Evolutionary conservation across 1,140 invertebrate genomes (phyloP).

Genomic region (Latrodectus geometricus): DNA sequence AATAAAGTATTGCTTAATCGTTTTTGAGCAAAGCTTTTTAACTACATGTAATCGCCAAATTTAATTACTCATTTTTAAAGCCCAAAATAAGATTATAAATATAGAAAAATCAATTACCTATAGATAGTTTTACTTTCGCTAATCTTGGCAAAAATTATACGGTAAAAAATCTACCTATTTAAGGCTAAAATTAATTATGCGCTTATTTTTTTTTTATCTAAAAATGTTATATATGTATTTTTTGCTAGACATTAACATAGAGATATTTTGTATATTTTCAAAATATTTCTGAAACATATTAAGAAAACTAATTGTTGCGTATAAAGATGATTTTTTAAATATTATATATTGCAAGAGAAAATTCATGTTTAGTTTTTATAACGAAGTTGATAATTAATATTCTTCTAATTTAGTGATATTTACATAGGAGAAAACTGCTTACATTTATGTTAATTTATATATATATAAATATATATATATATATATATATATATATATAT

Average conservation of each 20-base stretch:
- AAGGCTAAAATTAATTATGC: background rate
- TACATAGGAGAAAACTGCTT: too few species aligned
- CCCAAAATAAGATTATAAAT: conserved; percentile 40
- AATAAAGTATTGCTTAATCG: conserved; percentile 55
- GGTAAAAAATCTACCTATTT: background rate
- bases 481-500: too few species aligned
- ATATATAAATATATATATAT: too few species aligned
- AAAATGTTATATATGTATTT: background rate
- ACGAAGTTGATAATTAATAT: too few species aligned
- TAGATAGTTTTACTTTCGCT: background rate
- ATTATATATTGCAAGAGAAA: too few species aligned
- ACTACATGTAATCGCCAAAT: conserved; percentile 28
- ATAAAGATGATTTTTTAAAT: too few species aligned
- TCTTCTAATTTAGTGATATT: too few species aligned
- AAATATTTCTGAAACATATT: too few species aligned
- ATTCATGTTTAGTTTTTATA: too few species aligned
- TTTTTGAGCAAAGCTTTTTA: conserved; percentile 35
- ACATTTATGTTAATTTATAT: too few species aligned
- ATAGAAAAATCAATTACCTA: conserved; percentile 4
- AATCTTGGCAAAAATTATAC: background rate
- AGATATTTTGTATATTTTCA: background rate
- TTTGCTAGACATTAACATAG: background rate
- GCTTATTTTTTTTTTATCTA: background rate
- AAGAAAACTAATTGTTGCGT: too few species aligned
- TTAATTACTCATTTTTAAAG: conserved; percentile 57